A percentile compares a stretch with the other conserved stretches of the same genome.
Conservation (phyloP, 2,888 invertebrate genomes). For the Cylindroiulus punctatus region DNA sequence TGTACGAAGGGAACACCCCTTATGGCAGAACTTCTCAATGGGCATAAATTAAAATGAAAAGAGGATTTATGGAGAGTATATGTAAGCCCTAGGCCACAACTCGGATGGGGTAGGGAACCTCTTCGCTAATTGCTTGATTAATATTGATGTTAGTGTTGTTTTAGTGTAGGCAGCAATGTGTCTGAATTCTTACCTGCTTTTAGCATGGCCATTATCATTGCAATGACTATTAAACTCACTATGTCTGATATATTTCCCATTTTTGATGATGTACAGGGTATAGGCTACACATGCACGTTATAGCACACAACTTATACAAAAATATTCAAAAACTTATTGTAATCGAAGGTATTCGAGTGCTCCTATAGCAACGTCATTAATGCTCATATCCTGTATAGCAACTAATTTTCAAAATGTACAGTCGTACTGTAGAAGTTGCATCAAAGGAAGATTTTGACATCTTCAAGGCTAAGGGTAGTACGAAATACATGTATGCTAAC, state of each 20-base stretch:
- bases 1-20: too few relatives aligned
- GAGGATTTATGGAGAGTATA: too few relatives aligned
- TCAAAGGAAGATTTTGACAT: neutral
- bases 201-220: neutral
- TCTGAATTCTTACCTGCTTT: neutral
- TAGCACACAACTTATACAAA: too few relatives aligned
- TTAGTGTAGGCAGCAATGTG: too few relatives aligned
- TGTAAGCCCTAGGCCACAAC: too few relatives aligned
- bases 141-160: too few relatives aligned
- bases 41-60: too few relatives aligned
- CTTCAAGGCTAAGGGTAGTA: neutral
- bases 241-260: neutral
- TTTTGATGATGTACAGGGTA: neutral
- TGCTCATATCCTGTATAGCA: neutral
- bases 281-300: too few relatives aligned
- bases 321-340: neutral
- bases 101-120: too few relatives aligned
- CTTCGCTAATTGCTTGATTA: too few relatives aligned
- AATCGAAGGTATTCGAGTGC: neutral
- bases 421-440: neutral
- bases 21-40: too few relatives aligned
- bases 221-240: neutral
- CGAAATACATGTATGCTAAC: too few relatives aligned
- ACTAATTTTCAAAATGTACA: neutral
- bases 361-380: neutral